Base-by-base conservation (phyloP, 2,113 vertebrate genomes). In the Euleptes europaea region DNA sequence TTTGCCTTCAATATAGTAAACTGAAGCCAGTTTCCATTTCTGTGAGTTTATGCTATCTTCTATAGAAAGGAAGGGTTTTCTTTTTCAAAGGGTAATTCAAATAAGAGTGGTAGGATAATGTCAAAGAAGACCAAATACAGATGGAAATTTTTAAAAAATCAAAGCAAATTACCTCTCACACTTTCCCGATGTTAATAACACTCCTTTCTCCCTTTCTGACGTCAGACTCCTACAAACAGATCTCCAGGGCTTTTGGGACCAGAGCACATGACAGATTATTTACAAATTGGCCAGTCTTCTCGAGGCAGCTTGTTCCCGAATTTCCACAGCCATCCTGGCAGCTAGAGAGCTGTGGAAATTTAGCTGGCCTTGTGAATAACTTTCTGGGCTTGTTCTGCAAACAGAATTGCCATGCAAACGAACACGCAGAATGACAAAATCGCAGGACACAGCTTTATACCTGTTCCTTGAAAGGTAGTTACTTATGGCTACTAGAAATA, bases 181-280 rank as follows among this genome's bases (percentile, higher is more conserved):
- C 79, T 85, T 38, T 86, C 90, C 71, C 83, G 84, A 89, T 91
- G 0, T 82, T 88, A 71, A 90, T 90, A 89, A 65, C 90, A 5
- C 75, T 84, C 74, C 86, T 67, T 23, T 15, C 0, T 66, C 80
- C 14, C 21, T 69, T 19, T 78, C 73, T 94, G 92, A 91, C 88
- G 89, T 93, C 90, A 94, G 89, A 85, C 83, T 83, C 91, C 84
- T 85, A 66, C 0, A 82, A 91, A 93, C 91, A 85, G 90, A 90
- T 93, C 88, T 89, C 63, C 28, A 90, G 84, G 93, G 92, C 94
- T 93, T 84, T 92, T 90, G 88, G 89, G 93, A 88, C 72, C 0
- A 5, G 86, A 91, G 90, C 94, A 94, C 92, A 93, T 91, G 93
- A 91, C 88, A 91, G 91, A 92, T 93, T 94, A 94, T 92, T 94